These are phyloP conservation scores for Periplaneta americana DNA, from an alignment of 1,140 invertebrate species.

Conservation along the genomic window DNA sequence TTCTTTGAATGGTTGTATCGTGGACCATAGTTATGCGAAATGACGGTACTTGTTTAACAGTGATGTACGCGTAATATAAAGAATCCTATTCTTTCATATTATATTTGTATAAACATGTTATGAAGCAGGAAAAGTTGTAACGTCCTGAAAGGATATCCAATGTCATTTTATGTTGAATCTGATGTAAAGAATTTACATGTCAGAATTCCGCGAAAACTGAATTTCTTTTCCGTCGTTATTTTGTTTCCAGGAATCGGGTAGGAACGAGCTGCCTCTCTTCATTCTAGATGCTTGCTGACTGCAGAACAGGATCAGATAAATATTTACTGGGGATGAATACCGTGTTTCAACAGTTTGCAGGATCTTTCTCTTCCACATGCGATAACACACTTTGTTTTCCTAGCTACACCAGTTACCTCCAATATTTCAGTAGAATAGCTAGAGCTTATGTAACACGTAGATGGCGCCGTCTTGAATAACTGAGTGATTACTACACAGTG, in stretches of 20 bases:
- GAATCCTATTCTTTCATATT: no score
- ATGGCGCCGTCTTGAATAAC: no score
- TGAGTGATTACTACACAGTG: no score
- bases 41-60: no score
- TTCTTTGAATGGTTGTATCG: no score
- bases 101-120: no score
- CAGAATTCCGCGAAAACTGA: background rate
- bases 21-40: no score
- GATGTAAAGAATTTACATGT: background rate
- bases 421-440: no score
- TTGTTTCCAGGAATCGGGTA: background rate
- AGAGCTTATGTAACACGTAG: no score
- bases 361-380: background rate
- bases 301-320: background rate
- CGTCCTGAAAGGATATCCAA: background rate
- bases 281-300: no score
- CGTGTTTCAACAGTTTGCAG: background rate
- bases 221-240: background rate
- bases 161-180: background rate
- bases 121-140: background rate
- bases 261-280: background rate
- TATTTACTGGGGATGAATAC: background rate
- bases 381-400: background rate
- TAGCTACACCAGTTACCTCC: no score
- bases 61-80: no score